These are phyloP conservation scores for Drosophila diplacantha DNA, from an alignment of 2,888 invertebrate species.

Conservation along the genomic window DNA sequence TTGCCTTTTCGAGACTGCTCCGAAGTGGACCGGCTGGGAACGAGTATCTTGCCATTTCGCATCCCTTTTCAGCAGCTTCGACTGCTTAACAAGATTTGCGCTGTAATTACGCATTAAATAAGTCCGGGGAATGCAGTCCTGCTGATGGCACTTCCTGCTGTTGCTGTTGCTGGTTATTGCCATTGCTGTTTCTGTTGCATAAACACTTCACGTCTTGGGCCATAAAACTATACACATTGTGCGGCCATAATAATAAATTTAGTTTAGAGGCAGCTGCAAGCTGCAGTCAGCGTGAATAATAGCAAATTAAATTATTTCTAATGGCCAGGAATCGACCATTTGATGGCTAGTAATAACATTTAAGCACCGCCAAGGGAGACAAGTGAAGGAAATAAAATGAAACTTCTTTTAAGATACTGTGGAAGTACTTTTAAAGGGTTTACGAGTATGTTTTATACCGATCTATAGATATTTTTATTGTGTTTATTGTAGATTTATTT, in stretches of 20 bases:
- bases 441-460: too few relatives aligned
- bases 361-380: constrained; percentile 1
- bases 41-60: constrained; percentile 11
- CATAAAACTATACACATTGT: constrained; percentile 67
- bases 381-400: neutral
- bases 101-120: constrained; percentile 70
- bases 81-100: constrained; percentile 47
- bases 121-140: constrained; percentile 45
- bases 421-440: neutral
- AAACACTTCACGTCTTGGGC: constrained; percentile 55
- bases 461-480: neutral
- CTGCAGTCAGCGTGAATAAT: constrained; percentile 28
- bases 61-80: constrained; percentile 13
- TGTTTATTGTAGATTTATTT: neutral
- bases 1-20: constrained; percentile 28
- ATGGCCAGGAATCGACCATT: constrained; percentile 37
- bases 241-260: constrained; percentile 65
- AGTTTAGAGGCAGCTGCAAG: constrained; percentile 46
- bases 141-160: constrained; percentile 11
- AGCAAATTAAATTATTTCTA: constrained; percentile 34
- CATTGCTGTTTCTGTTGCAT: constrained; percentile 30
- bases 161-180: constrained; percentile 8
- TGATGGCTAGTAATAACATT: constrained; percentile 37
- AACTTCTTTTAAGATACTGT: neutral
- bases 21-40: constrained; percentile 5